A percentile compares a stretch with the other conserved stretches of the same genome.
These are phyloP conservation scores for Microtus richardsoni DNA, from an alignment of 2,113 vertebrate genomes.

Conservation along the genomic window DNA sequence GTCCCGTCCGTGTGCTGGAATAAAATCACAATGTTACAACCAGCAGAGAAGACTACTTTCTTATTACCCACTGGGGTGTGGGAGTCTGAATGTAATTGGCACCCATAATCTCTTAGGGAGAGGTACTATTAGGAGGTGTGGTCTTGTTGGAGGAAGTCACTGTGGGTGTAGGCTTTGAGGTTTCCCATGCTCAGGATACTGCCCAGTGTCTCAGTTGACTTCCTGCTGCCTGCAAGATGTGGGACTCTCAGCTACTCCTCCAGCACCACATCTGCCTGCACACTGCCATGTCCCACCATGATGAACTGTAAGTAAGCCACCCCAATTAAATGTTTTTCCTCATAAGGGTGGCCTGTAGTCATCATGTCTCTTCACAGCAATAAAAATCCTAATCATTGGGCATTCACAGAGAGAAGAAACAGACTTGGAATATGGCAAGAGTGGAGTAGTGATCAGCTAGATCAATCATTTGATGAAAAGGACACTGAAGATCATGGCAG, in stretches of 20 bases:
- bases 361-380: neutral
- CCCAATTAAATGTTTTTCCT: neutral
- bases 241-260: neutral
- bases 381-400: neutral
- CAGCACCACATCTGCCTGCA: neutral
- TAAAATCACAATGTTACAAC: neutral
- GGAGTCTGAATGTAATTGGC: neutral
- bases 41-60: neutral
- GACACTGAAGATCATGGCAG: neutral
- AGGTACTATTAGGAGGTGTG: neutral
- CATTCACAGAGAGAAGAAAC: fast-evolving
- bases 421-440: too few relatives aligned
- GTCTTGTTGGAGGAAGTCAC: neutral
- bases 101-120: neutral
- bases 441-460: neutral
- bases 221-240: neutral
- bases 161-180: neutral
- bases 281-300: neutral
- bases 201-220: neutral
- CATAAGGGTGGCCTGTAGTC: neutral
- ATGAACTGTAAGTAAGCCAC: neutral
- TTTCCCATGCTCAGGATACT: neutral
- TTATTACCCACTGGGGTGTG: fast-evolving
- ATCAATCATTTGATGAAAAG: neutral
- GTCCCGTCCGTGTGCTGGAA: slow-evolving; percentile 95